phyloP scores from a whole-genome alignment of 1,140 invertebrate species.

The Pantala flavescens region DNA sequence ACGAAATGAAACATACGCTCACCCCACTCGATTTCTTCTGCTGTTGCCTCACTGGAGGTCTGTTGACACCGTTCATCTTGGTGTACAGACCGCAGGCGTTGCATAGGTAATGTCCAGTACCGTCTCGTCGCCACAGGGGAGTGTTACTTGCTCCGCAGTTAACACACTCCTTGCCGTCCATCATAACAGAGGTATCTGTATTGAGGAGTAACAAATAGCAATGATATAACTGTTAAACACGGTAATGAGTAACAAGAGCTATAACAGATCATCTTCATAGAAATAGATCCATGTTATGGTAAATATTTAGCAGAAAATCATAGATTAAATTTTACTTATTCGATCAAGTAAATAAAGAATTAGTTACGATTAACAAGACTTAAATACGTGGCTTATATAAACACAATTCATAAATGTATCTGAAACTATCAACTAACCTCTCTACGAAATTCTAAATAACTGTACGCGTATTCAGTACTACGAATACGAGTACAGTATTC shows the following conservation, averaged over 20 bases:
- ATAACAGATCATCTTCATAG: too few species aligned
- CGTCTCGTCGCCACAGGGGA: slow-evolving; percentile 78
- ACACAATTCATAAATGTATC: too few species aligned
- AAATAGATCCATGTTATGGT: too few species aligned
- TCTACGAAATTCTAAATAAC: too few species aligned
- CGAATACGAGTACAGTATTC: too few species aligned
- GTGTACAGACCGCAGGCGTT: slow-evolving; percentile 79
- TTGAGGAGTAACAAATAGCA: slow-evolving; percentile 28
- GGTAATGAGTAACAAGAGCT: slow-evolving; percentile 29
- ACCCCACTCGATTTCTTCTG: slow-evolving; percentile 37
- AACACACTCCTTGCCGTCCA: slow-evolving; percentile 72
- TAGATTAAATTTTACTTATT: too few species aligned
- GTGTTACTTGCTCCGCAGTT: slow-evolving; percentile 79
- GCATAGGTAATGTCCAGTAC: slow-evolving; percentile 79
- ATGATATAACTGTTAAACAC: slow-evolving; percentile 28
- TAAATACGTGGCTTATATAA: too few species aligned
- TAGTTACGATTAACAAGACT: too few species aligned
- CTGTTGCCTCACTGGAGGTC: slow-evolving; percentile 57
- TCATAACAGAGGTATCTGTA: slow-evolving; percentile 17
- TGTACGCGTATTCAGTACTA: too few species aligned
- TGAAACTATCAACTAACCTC: too few species aligned
- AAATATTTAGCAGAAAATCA: too few species aligned
- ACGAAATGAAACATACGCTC: slow-evolving; percentile 34
- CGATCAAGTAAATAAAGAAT: too few species aligned
- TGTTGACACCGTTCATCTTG: slow-evolving; percentile 76